Evolutionary conservation across 2,797 vertebrate genomes (phyloP), one percentile per base, ranked within the genome.

Genomic region (Gorsachius magnificus): DNA sequence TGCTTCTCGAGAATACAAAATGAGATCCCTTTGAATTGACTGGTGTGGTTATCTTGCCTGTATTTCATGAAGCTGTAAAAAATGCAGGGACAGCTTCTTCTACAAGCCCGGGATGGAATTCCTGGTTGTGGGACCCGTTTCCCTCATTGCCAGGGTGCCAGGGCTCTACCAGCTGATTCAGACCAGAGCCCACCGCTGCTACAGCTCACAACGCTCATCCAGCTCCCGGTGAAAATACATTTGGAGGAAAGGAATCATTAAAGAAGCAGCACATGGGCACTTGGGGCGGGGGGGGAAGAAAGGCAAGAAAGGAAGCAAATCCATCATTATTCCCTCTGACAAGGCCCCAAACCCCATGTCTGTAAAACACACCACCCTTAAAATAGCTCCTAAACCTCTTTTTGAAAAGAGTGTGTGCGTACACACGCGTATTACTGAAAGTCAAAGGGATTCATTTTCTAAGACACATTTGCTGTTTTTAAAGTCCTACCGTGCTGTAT

Each of bases 71-170:
- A 3, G 6, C 64, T 18, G 9, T 1, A n/a, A 5, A 43, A 74
- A 29, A 66, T 29, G 36, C 48, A 53, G 43, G 20, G 58, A 1
- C 5, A 13, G 54, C 28, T n/a, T 15, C 38, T 58, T 5, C 33
- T 16, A 1, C 0, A 0, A 36, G 64, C 54, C 51, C 38, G 3
- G 28, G 20, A 5, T 53, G 36, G 4, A 26, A 36, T 22, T 26
- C 11, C 3, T 8, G 51, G 11, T 4, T 16, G 9, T 2, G 66
- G 6, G 61, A 31, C 20, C 57, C 1, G 36, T 21, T 26, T 6
- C 4, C 1, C 79, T 24, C 53, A 1, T 5, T 3, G 7, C 5
- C 10, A 2, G 9, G 0, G 33, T 1, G 5, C 41, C 41, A 41
- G 41, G 41, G 48, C 70, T 41, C 35, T 3, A 10, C 35, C 57